phyloP scores from a whole-genome alignment of 2,113 vertebrate species.

The Lethenteron reissneri region DNA sequence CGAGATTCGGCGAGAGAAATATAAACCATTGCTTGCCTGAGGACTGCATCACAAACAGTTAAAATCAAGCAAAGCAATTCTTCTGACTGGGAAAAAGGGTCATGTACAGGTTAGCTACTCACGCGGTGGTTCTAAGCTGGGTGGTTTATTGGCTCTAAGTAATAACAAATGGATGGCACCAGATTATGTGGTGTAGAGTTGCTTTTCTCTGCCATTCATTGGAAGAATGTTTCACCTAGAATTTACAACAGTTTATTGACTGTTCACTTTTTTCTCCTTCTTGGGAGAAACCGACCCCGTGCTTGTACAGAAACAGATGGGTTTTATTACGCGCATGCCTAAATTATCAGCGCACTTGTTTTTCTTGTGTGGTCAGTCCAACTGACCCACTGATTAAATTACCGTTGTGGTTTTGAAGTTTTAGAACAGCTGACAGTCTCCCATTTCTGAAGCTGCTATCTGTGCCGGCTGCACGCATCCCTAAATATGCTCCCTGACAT shows the following conservation, averaged over 20 bases:
- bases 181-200: slow-evolving; percentile 2
- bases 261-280: too few species aligned
- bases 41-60: slow-evolving; percentile 1
- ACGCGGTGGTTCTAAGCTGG: neutral
- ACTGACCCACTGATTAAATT: slow-evolving; percentile 5
- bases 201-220: neutral
- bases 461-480: too few species aligned
- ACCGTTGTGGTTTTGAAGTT: slow-evolving; percentile 2
- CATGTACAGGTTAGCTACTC: neutral
- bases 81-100: neutral
- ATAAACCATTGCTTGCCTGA: neutral
- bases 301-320: neutral
- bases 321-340: slow-evolving; percentile 1
- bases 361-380: neutral
- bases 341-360: slow-evolving; percentile 3
- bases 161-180: slow-evolving; percentile 6
- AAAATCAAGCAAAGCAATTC: slow-evolving; percentile 2
- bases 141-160: slow-evolving; percentile 6
- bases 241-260: too few species aligned
- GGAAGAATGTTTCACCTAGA: too few species aligned
- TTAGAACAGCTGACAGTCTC: too few species aligned
- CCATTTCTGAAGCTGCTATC: too few species aligned
- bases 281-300: too few species aligned
- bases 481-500: too few species aligned
- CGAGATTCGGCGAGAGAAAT: too few species aligned